Base-by-base conservation (phyloP, 2,888 invertebrate genomes). In the Byasa hedistus region DNA sequence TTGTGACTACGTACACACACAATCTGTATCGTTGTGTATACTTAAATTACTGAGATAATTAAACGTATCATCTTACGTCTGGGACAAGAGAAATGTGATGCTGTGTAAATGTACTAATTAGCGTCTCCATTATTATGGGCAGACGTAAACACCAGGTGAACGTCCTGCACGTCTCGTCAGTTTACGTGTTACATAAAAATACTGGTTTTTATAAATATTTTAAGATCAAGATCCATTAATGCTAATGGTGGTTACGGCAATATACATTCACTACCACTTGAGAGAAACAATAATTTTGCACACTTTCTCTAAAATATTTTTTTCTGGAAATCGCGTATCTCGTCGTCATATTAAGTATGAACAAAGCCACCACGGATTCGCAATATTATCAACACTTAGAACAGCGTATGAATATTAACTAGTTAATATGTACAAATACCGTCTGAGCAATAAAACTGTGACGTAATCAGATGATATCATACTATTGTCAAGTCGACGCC, bases 391-490 rank as follows among this genome's bases (percentile, higher is more conserved):
- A 58, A 55, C 58, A 19, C 52, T 62, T 23, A n/a, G 61, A 52
- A 32, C 44, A 2, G 24, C 22, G 10, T 52, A 52, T 52, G 66
- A 66, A 66, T 66, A 66, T 66, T 62, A 62, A 58, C 52, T 54
- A 58, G 23, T 24, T 55, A 55, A 48, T 36, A 61, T 62, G 52
- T 61, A 65, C 61, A 57, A 52, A 66, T 66, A 61, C 52, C 57
- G 17, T 54, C 44, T 23, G 48, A 62, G 54, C 66, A 62, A 66
- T 66, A 61, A 57, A 57, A 61, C 55, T 21, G 58, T 66, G 62
- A 66, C 62, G 66, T 58, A 61, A 66, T 55, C 58, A 15, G 66
- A 62, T 66, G 62, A 66, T 59, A 62, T 66, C 66, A 66, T 55
- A 27, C 61, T 23, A 51, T 36, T 57, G 48, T 60, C 56, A 57